phyloP scores from a whole-genome alignment of 2,113 vertebrate genomes.

The Malaclemys terrapin region DNA sequence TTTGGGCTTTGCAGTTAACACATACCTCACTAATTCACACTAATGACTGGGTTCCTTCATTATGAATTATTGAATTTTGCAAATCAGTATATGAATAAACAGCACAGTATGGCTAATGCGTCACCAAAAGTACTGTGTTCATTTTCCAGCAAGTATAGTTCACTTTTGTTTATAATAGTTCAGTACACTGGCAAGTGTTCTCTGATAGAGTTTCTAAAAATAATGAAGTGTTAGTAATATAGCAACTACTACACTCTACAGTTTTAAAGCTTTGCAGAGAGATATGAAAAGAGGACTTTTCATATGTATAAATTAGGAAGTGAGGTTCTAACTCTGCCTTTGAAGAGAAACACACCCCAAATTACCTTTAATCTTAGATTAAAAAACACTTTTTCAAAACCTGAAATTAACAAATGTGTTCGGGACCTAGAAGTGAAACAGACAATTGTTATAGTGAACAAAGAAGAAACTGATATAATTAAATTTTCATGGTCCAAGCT shows the following conservation, averaged over 20 bases:
- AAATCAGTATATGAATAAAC: neutral
- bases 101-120: neutral
- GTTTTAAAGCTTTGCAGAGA: fast-evolving
- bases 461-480: neutral
- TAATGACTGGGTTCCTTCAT: fast-evolving
- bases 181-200: neutral
- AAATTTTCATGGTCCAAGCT: neutral
- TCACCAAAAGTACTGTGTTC: fast-evolving
- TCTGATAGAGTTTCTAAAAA: constrained; percentile 22
- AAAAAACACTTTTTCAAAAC: neutral
- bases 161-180: neutral
- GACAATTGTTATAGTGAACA: neutral
- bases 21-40: fast-evolving
- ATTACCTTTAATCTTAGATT: neutral
- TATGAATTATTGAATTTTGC: fast-evolving
- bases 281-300: fast-evolving
- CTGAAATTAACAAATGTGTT: neutral
- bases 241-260: neutral
- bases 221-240: neutral
- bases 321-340: neutral
- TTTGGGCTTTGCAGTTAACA: neutral
- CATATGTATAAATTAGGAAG: fast-evolving
- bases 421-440: fast-evolving
- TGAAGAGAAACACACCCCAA: neutral
- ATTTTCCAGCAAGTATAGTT: neutral